Percentiles rank a stretch among this genome's conserved stretches.
Evolutionary conservation across 2,113 vertebrate species (phyloP).

Genomic region (Hippocampus abdominalis): DNA sequence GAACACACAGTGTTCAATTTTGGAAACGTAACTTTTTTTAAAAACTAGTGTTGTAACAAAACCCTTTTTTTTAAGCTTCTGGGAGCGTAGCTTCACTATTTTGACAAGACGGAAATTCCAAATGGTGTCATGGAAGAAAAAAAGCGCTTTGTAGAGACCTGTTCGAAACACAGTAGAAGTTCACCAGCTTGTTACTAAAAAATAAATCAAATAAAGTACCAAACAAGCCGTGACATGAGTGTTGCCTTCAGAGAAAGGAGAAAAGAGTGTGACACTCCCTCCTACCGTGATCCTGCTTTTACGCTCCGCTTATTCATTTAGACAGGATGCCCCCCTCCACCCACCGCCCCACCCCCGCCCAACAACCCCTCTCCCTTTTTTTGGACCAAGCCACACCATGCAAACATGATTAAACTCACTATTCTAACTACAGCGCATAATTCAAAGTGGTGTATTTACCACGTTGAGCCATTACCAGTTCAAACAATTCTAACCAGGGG

Average conservation of each 20-base stretch:
- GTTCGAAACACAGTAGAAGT: conserved; percentile 18
- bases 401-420: conserved; percentile 52
- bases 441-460: conserved; percentile 42
- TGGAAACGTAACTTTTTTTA: background rate
- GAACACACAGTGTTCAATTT: no score
- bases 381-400: conserved; percentile 41
- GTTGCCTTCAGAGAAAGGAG: conserved; percentile 28
- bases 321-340: conserved; percentile 20
- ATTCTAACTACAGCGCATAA: conserved; percentile 25
- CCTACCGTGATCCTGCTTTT: conserved; percentile 38
- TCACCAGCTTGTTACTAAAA: conserved; percentile 20
- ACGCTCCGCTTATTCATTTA: conserved; percentile 53
- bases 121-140: conserved; percentile 12
- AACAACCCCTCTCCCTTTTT: background rate
- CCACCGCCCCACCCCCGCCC: background rate
- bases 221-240: conserved; percentile 56
- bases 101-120: background rate
- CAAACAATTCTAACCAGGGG: conserved; percentile 48
- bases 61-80: background rate
- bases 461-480: conserved; percentile 43
- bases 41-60: background rate
- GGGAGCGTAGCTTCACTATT: background rate
- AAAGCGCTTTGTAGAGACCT: conserved; percentile 9
- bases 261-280: conserved; percentile 26
- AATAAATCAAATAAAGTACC: background rate